These are phyloP conservation scores for Micropterix aruncella DNA, from an alignment of 2,888 invertebrate genomes.

Conservation along the genomic window DNA sequence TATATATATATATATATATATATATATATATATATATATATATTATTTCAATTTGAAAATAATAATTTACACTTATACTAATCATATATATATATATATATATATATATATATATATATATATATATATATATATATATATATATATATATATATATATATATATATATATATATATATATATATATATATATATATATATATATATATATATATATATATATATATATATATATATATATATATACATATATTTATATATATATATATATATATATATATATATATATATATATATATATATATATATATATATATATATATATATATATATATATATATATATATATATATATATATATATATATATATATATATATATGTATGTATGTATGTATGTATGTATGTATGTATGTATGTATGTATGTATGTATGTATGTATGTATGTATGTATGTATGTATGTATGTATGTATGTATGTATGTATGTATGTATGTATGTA, in stretches of 20 bases:
- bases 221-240: constrained; percentile 4
- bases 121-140: constrained; percentile 3
- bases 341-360: constrained; percentile 5
- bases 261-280: constrained; percentile 4
- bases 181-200: constrained; percentile 3
- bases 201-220: constrained; percentile 4
- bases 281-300: constrained; percentile 4
- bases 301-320: neutral
- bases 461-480: constrained; percentile 5
- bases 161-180: constrained; percentile 3
- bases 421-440: constrained; percentile 2
- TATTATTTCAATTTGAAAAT: too few species aligned
- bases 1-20: too few species aligned
- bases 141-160: constrained; percentile 4
- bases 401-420: constrained; percentile 4
- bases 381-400: constrained; percentile 4
- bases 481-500: constrained; percentile 4
- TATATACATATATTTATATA: constrained; percentile 4
- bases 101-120: too few species aligned
- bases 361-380: constrained; percentile 4
- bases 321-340: constrained; percentile 2
- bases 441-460: constrained; percentile 4
- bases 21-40: too few species aligned
- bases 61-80: too few species aligned
- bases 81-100: too few species aligned